Conservation (phyloP, 2,113 vertebrate species). For the Mustela nigripes region DNA sequence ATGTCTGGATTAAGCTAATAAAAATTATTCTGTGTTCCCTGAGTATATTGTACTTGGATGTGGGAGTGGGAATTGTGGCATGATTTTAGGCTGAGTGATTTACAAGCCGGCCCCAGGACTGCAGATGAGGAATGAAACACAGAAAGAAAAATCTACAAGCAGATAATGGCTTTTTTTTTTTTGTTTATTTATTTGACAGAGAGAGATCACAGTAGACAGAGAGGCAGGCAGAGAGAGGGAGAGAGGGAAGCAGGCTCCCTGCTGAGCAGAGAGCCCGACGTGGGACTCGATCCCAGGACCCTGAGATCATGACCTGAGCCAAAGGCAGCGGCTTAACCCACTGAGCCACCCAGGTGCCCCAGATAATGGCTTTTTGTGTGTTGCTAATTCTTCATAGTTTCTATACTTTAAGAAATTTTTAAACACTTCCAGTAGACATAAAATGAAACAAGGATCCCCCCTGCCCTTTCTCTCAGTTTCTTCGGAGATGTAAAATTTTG, state of each 20-base stretch:
- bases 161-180: background rate
- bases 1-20: slow-evolving; percentile 52
- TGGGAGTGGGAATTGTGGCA: background rate
- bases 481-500: slow-evolving; percentile 38
- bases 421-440: background rate
- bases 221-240: too few species aligned
- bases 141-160: background rate
- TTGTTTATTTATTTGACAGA: too few species aligned
- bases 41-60: background rate
- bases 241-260: too few species aligned
- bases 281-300: too few species aligned
- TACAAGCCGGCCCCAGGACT: background rate
- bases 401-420: background rate
- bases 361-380: slow-evolving; percentile 12
- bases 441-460: background rate
- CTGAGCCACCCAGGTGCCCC: too few species aligned
- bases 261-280: too few species aligned
- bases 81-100: slow-evolving; percentile 46
- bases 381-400: background rate
- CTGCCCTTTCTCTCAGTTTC: background rate
- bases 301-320: too few species aligned
- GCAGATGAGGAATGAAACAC: background rate
- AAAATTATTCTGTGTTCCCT: slow-evolving; percentile 38
- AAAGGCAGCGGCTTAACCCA: too few species aligned
- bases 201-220: too few species aligned